Conservation (phyloP, 2,797 vertebrate species). For the Pygocentrus nattereri region DNA sequence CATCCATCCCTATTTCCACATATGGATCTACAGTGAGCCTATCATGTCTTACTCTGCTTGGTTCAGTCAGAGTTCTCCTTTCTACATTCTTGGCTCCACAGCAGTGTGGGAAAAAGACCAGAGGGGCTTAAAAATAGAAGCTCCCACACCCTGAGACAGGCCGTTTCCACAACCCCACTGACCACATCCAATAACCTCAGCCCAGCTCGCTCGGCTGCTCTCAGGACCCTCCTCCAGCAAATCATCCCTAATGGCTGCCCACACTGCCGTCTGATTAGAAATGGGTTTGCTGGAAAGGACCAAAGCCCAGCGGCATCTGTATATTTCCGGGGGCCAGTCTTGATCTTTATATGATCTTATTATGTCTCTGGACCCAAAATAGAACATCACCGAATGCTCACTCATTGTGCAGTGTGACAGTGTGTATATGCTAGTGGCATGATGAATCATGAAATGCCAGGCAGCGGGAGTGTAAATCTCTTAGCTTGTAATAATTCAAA, state of each 20-base stretch:
- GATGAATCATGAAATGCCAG: neutral
- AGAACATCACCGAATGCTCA: neutral
- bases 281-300: neutral
- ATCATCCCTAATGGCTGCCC: conserved; percentile 25
- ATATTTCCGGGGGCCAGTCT: neutral
- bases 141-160: conserved; percentile 43
- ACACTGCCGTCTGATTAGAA: neutral
- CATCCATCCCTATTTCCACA: neutral
- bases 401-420: conserved; percentile 6
- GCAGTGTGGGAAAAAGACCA: conserved; percentile 58
- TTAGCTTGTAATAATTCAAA: neutral
- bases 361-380: neutral
- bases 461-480: neutral
- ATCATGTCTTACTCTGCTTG: conserved; percentile 7
- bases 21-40: neutral
- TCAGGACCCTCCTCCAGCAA: conserved; percentile 30
- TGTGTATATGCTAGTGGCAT: neutral
- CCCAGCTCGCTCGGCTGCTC: conserved; percentile 24
- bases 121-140: conserved; percentile 56
- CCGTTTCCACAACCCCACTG: conserved; percentile 48
- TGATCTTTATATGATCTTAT: neutral
- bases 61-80: conserved; percentile 24
- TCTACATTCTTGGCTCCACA: conserved; percentile 40
- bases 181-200: conserved; percentile 57
- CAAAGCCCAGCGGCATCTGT: conserved; percentile 5